Conservation (phyloP, 2,113 vertebrate genomes). For the Plestiodon gilberti region DNA sequence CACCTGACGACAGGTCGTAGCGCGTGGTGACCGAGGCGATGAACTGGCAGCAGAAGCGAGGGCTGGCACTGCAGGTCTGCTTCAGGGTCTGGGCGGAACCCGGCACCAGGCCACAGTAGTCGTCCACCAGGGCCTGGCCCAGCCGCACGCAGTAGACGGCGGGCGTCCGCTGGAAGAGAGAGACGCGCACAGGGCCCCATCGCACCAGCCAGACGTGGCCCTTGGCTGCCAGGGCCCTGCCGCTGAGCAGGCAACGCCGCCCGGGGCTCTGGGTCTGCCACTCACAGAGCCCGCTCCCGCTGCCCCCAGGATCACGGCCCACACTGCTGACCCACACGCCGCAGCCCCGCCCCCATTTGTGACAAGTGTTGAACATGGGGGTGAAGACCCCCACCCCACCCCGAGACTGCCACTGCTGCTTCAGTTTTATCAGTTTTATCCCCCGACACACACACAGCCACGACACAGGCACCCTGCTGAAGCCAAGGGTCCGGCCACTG, state of each 20-base stretch:
- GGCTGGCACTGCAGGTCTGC: conserved; percentile 90
- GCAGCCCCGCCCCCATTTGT: too few species aligned
- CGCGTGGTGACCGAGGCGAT: conserved; percentile 91
- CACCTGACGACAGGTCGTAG: conserved; percentile 92
- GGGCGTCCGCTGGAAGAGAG: conserved; percentile 83
- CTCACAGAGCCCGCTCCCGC: too few species aligned
- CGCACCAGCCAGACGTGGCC: too few species aligned
- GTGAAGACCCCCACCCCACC: too few species aligned
- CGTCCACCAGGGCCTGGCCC: conserved; percentile 90
- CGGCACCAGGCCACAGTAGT: conserved; percentile 94
- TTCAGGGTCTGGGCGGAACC: conserved; percentile 89
- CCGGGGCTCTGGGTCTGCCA: neutral
- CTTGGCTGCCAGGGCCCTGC: neutral
- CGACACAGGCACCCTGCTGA: too few species aligned
- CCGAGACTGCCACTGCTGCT: too few species aligned
- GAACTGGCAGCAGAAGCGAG: conserved; percentile 98
- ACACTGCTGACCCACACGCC: too few species aligned
- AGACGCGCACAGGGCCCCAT: neutral
- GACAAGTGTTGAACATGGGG: too few species aligned
- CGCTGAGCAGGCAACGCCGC: neutral
- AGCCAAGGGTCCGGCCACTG: too few species aligned
- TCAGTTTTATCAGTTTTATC: too few species aligned
- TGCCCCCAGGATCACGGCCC: too few species aligned
- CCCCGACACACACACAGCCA: too few species aligned
- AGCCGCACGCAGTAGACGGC: conserved; percentile 89